Conservation (phyloP, 2,888 invertebrate species). For the Platycnemis pennipes region DNA sequence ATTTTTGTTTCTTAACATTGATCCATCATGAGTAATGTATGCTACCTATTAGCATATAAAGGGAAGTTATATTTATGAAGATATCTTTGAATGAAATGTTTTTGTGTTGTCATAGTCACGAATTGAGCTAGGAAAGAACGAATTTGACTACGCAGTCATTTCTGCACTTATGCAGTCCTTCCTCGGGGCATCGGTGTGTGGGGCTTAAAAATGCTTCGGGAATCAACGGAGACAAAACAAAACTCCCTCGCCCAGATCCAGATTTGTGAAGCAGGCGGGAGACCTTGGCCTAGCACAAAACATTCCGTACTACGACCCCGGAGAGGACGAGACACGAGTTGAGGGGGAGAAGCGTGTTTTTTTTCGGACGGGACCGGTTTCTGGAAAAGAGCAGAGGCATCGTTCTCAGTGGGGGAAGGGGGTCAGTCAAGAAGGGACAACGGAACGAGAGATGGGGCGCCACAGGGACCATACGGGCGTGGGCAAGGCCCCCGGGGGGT, state of each 20-base stretch:
- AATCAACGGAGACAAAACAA: slow-evolving; percentile 38
- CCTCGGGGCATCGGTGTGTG: not conserved
- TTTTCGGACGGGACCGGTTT: slow-evolving; percentile 37
- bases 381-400: not conserved
- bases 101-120: no score
- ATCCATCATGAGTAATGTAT: no score
- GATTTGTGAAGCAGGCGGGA: not conserved
- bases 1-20: no score
- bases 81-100: no score
- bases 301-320: slow-evolving; percentile 30
- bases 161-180: no score
- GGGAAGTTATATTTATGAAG: no score
- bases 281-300: slow-evolving; percentile 61
- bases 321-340: not conserved
- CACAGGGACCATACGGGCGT: not conserved
- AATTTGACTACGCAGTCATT: no score
- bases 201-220: slow-evolving; percentile 7
- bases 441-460: not conserved
- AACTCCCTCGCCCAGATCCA: not conserved
- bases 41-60: no score
- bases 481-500: not conserved
- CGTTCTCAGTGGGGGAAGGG: not conserved
- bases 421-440: not conserved
- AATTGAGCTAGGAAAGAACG: no score
- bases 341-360: slow-evolving; percentile 14